Base-by-base conservation (phyloP, 2,888 invertebrate species). In the Drosophila peninsularis region DNA sequence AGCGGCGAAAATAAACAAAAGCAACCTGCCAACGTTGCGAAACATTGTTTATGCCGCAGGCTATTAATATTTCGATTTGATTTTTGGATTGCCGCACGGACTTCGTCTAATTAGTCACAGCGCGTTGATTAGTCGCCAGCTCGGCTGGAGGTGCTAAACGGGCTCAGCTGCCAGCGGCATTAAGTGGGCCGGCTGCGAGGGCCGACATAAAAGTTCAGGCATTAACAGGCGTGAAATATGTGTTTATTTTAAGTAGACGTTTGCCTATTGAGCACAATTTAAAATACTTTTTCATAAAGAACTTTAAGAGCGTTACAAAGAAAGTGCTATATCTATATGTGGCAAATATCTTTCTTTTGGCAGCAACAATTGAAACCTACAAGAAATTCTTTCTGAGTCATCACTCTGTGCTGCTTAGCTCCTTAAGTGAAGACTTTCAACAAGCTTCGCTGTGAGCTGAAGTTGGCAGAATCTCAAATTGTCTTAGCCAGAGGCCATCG, bases 11-110 rank as follows among this genome's bases (percentile, higher is more conserved):
- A 45, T 42, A 42, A 34, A 36, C 56, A 45, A 21, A 58, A 60
- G 39, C 58, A 52, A 54, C 62, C 21, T 57, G 34, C 50, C 17
- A 56, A 37, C 37, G n/a, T 32, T 42, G 24, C 32, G 45, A 44
- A 32, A 37, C 56, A 54, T 61, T 39, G 61, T 55, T 45, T 36
- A 34, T 50, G 63, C 75, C 64, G 58, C 37, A 45, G 53, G 82
- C 73, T 69, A 78, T 78, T 74, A 78, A 78, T 82, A 78, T 78
- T 82, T 74, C 55, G 75, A 61, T 79, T 82, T 82, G 78, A 79
- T 82, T 79, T 82, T 64, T 62, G 67, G 60, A 75, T 78, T 64
- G 63, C 56, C 62, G 47, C 52, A 61, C 56, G 60, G 52, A 63
- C 62, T 50, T 63, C 32, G 56, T 37, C 79, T 74, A 79, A 79